Conservation (phyloP, 2,113 vertebrate genomes). For the Neodontobutis hainanensis region DNA sequence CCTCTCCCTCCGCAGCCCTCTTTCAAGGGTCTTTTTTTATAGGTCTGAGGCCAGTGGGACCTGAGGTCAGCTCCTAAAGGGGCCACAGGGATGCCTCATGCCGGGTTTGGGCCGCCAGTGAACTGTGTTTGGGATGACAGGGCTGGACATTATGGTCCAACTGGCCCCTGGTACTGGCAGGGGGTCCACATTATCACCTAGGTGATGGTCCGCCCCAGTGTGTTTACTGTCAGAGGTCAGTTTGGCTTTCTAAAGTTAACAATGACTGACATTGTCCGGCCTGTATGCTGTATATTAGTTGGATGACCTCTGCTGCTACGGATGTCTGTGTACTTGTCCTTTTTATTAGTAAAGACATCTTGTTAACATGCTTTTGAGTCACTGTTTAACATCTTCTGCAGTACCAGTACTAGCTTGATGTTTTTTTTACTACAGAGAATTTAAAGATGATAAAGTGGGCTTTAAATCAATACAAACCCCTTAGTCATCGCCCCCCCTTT, state of each 20-base stretch:
- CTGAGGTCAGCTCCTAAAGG: slow-evolving; percentile 63
- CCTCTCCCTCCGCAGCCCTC: slow-evolving; percentile 36
- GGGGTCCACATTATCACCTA: slow-evolving; percentile 59
- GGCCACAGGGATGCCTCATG: slow-evolving; percentile 39
- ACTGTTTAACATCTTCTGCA: slow-evolving; percentile 16
- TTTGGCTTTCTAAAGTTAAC: slow-evolving; percentile 48
- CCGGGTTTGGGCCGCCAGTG: slow-evolving; percentile 56
- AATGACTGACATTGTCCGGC: slow-evolving; percentile 60
- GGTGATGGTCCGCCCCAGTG: slow-evolving; percentile 66
- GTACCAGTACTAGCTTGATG: slow-evolving; percentile 32
- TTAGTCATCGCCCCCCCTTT: slow-evolving; percentile 48
- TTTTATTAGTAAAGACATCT: slow-evolving; percentile 28
- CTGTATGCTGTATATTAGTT: slow-evolving; percentile 43
- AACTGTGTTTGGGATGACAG: slow-evolving; percentile 54
- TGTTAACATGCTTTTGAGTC: slow-evolving; percentile 30
- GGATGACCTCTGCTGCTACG: slow-evolving; percentile 47
- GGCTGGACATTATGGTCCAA: slow-evolving; percentile 60
- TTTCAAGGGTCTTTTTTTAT: slow-evolving; percentile 68
- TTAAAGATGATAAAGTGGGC: slow-evolving; percentile 37
- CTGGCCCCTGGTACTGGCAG: slow-evolving; percentile 60
- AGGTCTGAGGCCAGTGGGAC: slow-evolving; percentile 48
- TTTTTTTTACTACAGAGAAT: slow-evolving; percentile 16
- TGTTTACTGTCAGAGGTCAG: slow-evolving; percentile 75
- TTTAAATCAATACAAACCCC: slow-evolving; percentile 53
- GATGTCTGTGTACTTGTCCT: slow-evolving; percentile 25